Evolutionary conservation across 2,888 invertebrate genomes (phyloP), one percentile per base, ranked within the genome.

Genomic region (Drosophila infuscata): DNA sequence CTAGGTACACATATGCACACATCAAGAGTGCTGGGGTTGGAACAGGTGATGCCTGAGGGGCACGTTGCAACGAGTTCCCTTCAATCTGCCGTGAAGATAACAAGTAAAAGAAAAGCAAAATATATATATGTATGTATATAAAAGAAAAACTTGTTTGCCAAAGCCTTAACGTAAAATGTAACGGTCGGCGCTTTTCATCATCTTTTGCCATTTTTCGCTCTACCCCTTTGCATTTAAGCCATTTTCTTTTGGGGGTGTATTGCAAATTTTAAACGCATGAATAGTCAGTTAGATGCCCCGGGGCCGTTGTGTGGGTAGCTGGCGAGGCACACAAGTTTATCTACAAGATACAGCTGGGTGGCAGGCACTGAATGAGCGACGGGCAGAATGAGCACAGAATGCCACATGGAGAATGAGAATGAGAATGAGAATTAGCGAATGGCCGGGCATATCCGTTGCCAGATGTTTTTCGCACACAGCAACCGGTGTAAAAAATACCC

Each of bases 231-330:
- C 38, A n/a, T n/a, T 2, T 41, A 41, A 41, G 41, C 15, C 76
- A 67, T 79, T 82, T 80, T 80, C 81, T 71, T 78, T 75, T 66
- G 35, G 41, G 84, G 71, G 79, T 83, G 83, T 84, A 81, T 84
- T 83, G 88, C 83, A 88, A 88, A 84, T 84, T 87, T 88, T 81
- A 85, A 83, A 88, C 84, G 84, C 84, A 84, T 84, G 84, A 84
- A 88, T 84, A 88, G 84, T 85, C 84, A 88, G 81, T 79, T 66
- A 74, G 79, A 81, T 65, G 72, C 76, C 76, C 81, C 70, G 72
- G 70, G 79, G 76, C 66, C 36, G 33, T n/a, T 61, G 61, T 58
- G 53, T 57, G 48, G 36, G 48, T 61, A 25, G 25, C 25, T 25
- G 25, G 25, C 46, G 33, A 12, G 59, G 62, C 73, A 68, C 66